A percentile compares a stretch with the other conserved stretches of the same genome.
These are phyloP conservation scores for Heliconius melpomene DNA, from an alignment of 1,140 invertebrate genomes.

Conservation along the genomic window DNA sequence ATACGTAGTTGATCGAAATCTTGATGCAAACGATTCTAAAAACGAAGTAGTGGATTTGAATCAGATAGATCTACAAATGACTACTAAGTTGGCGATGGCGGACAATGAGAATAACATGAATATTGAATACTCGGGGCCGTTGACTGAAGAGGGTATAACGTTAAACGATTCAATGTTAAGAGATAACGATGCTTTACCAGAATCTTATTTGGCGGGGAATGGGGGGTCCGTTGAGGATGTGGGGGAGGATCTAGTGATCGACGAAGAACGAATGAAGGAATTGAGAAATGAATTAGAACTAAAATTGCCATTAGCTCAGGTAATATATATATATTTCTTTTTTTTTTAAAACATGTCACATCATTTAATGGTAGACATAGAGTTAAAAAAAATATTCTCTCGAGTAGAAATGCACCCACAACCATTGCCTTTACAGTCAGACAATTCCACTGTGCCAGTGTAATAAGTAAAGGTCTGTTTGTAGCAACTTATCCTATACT, in stretches of 20 bases:
- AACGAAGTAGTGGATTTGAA: slow-evolving; percentile 62
- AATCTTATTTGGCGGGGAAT: slow-evolving; percentile 66
- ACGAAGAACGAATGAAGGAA: slow-evolving; percentile 87
- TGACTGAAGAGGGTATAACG: slow-evolving; percentile 57
- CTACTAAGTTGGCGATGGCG: slow-evolving; percentile 75
- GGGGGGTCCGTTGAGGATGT: slow-evolving; percentile 65
- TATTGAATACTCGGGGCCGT: slow-evolving; percentile 74
- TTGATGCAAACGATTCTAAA: slow-evolving; percentile 41
- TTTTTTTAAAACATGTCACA: background rate
- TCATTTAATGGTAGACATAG: too few relatives aligned
- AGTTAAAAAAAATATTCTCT: too few relatives aligned
- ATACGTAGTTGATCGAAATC: slow-evolving; percentile 67
- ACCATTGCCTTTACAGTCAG: too few relatives aligned
- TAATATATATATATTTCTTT: slow-evolving; percentile 43
- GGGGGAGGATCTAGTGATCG: slow-evolving; percentile 83
- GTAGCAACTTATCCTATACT: too few relatives aligned
- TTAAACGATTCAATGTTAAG: slow-evolving; percentile 48
- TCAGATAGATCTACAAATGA: slow-evolving; percentile 72
- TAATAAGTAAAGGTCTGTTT: too few relatives aligned
- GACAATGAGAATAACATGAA: slow-evolving; percentile 80
- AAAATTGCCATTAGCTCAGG: slow-evolving; percentile 86
- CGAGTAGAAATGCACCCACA: too few relatives aligned
- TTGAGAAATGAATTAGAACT: slow-evolving; percentile 86
- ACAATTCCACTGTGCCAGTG: too few relatives aligned
- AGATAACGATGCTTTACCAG: slow-evolving; percentile 53